phyloP scores from a whole-genome alignment of 2,797 vertebrate species.

The Coregonus ussuriensis region DNA sequence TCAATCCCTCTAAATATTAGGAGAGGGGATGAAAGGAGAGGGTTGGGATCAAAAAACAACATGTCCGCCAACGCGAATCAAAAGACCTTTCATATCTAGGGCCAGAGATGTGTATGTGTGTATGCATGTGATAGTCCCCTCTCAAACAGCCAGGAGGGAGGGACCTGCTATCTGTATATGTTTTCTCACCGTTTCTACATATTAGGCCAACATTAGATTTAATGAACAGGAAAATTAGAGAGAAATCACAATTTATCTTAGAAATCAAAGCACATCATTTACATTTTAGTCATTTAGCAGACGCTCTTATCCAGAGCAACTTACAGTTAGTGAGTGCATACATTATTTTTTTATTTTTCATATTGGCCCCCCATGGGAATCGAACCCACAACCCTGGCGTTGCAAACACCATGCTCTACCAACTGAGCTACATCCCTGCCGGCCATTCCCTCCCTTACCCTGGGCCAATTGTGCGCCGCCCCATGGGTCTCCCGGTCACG shows the following conservation, averaged over 20 bases:
- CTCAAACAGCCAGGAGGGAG: conserved; percentile 19
- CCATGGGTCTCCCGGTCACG: too few species aligned
- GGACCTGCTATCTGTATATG: conserved; percentile 21
- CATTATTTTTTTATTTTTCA: too few species aligned
- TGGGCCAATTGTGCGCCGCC: too few species aligned
- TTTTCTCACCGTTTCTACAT: conserved; percentile 48
- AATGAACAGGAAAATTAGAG: conserved; percentile 51
- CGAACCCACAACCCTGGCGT: too few species aligned
- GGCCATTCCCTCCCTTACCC: too few species aligned
- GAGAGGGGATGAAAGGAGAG: conserved; percentile 41
- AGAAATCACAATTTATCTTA: conserved; percentile 44
- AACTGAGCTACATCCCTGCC: too few species aligned
- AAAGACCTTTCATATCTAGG: conserved; percentile 33
- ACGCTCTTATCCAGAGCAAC: too few species aligned
- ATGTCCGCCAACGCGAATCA: conserved; percentile 10
- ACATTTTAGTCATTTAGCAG: too few species aligned
- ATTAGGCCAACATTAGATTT: conserved; percentile 43
- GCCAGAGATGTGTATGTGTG: background rate
- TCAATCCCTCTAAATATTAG: conserved; percentile 45
- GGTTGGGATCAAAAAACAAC: conserved; percentile 39
- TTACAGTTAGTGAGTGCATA: too few species aligned
- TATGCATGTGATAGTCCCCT: too few species aligned
- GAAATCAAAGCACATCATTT: conserved; percentile 22
- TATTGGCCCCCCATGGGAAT: too few species aligned
- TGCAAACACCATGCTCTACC: too few species aligned